Evolutionary conservation across 2,113 vertebrate genomes (phyloP).

Genomic region (Cinclus mexicanus): DNA sequence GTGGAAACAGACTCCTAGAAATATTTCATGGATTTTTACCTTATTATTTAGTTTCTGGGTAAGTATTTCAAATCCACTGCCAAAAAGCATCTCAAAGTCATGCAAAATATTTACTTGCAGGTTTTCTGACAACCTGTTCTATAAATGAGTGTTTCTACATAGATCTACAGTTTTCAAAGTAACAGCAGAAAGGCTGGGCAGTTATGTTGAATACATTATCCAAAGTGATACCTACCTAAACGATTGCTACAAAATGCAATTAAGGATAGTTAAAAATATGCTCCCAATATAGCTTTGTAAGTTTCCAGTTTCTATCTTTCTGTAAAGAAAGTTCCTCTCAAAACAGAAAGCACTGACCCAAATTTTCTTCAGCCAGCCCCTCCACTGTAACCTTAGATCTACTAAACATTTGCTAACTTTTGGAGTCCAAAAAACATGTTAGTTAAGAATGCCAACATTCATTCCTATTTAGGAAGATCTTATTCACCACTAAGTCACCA

Average conservation of each 20-base stretch:
- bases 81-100: neutral
- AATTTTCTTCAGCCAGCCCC: neutral
- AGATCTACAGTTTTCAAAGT: neutral
- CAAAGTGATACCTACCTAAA: neutral
- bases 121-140: neutral
- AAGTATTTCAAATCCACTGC: neutral
- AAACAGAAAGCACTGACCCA: neutral
- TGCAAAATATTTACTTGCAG: neutral
- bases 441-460: neutral
- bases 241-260: neutral
- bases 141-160: accelerated
- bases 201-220: neutral
- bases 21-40: neutral
- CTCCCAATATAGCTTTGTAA: neutral
- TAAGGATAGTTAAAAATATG: neutral
- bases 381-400: neutral
- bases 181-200: neutral
- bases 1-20: neutral
- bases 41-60: neutral
- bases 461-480: neutral
- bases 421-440: neutral
- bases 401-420: neutral
- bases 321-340: neutral
- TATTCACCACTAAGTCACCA: neutral
- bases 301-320: neutral